These are phyloP conservation scores for Mactromeris polynyma DNA, from an alignment of 2,888 invertebrate genomes.

Conservation along the genomic window DNA sequence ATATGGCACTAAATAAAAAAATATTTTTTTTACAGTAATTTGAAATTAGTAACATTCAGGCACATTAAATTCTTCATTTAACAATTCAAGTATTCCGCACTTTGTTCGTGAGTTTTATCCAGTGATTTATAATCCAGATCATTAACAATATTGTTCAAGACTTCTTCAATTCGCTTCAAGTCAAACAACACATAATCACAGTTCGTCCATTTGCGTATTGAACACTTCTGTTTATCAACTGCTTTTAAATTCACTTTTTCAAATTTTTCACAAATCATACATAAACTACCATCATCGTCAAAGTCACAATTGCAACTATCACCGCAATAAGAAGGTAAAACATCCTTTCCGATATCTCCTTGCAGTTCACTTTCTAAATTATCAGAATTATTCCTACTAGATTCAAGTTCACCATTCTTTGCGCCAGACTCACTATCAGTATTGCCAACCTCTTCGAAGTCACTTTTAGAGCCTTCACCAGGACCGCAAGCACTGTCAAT, in stretches of 20 bases:
- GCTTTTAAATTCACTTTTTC: background rate
- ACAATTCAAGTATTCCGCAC: slow-evolving; percentile 42
- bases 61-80: background rate
- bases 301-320: background rate
- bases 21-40: too few species aligned
- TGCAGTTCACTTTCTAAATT: too few species aligned
- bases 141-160: slow-evolving; percentile 31
- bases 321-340: background rate
- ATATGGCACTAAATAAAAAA: background rate
- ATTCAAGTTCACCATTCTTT: background rate
- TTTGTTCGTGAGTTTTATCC: slow-evolving; percentile 9
- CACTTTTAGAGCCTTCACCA: too few species aligned
- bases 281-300: background rate
- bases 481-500: too few species aligned
- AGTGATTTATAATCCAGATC: slow-evolving; percentile 44
- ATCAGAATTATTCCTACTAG: too few species aligned
- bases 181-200: slow-evolving; percentile 41
- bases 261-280: background rate
- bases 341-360: too few species aligned
- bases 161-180: slow-evolving; percentile 40
- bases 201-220: background rate
- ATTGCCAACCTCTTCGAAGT: too few species aligned
- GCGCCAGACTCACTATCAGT: background rate
- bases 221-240: background rate
- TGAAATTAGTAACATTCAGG: background rate